Base-by-base conservation (phyloP, 30 jellyfish, hydroid and myxozoan species). In the Catostylus mosaicus region DNA sequence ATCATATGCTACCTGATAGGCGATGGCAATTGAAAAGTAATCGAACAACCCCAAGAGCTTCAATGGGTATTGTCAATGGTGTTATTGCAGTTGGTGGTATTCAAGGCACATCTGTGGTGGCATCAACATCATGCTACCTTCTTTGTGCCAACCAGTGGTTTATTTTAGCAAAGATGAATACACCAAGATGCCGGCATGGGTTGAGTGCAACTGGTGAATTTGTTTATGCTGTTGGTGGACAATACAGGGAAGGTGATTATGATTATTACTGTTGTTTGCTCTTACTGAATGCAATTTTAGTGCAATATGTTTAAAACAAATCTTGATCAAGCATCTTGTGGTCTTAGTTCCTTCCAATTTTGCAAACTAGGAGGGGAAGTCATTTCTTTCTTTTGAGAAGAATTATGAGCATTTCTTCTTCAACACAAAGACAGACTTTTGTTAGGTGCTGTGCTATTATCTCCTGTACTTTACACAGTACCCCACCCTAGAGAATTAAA, bases 11-110 rank as follows among this genome's bases (percentile, higher is more conserved):
- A 33, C 99, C 99, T 8, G 99, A 94, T 66, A 70, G 99, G 51
- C 70, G 99, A 47, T 94, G 96, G 95, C 99, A 94, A 45, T 81
- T 94, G 60, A 94, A 94, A 69, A 94, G 97, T 78, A 94, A 72
- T 30, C 84, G 99, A 26, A 94, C 99, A 8, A 94, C 99, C 12
- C 99, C 99, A 29, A 80, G 99, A 52, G 86, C 69, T 33, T 94
- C 99, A n/a, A 94, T 94, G 99, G 99, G 99, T 8, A 80, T 94
- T 63, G 99, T 94, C 63, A 88, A 94, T 65, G 99, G 99, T 40
- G 87, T 94, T 14, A 94, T 94, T 37, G 97, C 99, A 59, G 99
- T 94, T 52, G 99, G 99, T 54, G 99, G 99, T 23, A 94, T 94
- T 20, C 97, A 94, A 75, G 99, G 99, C 14, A 72, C 98, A 16